Evolutionary conservation across 2,113 vertebrate species (phyloP).

Genomic region (Albula glossodonta): DNA sequence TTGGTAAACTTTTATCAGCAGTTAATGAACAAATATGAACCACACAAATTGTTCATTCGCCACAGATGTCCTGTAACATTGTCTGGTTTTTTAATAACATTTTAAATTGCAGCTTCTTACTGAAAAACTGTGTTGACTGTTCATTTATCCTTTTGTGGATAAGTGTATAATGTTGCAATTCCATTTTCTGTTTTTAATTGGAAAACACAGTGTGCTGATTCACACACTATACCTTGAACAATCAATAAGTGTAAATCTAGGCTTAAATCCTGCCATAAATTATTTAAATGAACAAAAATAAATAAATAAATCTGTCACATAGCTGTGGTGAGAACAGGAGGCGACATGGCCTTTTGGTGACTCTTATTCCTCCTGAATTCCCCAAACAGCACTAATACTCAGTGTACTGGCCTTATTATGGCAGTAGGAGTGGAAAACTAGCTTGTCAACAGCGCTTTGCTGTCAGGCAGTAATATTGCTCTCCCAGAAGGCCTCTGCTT

Average conservation of each 20-base stretch:
- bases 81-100: background rate
- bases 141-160: background rate
- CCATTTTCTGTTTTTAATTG: background rate
- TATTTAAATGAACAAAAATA: background rate
- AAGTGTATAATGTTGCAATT: background rate
- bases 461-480: conserved; percentile 35
- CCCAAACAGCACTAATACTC: background rate
- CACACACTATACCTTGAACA: background rate
- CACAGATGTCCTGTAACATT: background rate
- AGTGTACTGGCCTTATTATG: background rate
- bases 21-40: background rate
- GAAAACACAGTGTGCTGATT: background rate
- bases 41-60: background rate
- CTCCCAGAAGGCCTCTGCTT: conserved; percentile 42
- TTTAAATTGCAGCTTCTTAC: background rate
- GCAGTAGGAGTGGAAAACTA: conserved; percentile 9
- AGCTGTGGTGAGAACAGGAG: background rate
- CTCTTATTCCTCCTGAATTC: background rate
- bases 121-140: background rate
- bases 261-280: background rate
- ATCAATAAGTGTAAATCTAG: conserved; percentile 11
- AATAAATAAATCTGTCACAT: background rate
- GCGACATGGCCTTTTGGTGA: background rate
- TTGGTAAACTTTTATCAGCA: background rate
- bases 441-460: conserved; percentile 51